A percentile compares a stretch with the other conserved stretches of the same genome.
These are phyloP conservation scores for Platyscapa corneri DNA, from an alignment of 1,140 invertebrate species.

Conservation along the genomic window DNA sequence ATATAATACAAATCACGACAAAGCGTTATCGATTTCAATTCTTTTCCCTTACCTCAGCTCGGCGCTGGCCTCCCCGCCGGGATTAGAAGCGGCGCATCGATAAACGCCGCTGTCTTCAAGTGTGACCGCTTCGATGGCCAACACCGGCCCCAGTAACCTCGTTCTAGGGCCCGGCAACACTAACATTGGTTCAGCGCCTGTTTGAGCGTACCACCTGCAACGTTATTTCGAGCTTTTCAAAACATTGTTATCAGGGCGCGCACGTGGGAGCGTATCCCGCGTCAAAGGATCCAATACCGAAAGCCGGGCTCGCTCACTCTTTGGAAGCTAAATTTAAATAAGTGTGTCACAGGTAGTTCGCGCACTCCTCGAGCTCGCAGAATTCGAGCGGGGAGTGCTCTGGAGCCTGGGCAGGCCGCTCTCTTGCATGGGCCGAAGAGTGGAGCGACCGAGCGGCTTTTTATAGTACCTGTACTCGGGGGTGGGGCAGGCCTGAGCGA, in stretches of 20 bases:
- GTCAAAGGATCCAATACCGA: background rate
- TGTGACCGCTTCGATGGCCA: slow-evolving; percentile 83
- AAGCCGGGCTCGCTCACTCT: background rate
- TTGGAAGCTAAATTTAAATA: background rate
- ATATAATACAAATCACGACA: background rate
- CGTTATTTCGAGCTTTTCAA: background rate
- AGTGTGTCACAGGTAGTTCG: background rate
- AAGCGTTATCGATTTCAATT: slow-evolving; percentile 19
- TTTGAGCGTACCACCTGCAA: slow-evolving; percentile 80
- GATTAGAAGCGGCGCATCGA: slow-evolving; percentile 81
- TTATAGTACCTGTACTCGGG: slow-evolving; percentile 81
- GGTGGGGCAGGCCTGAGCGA: slow-evolving; percentile 83
- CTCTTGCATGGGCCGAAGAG: background rate
- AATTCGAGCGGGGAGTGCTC: background rate
- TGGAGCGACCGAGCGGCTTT: background rate
- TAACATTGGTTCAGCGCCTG: slow-evolving; percentile 78
- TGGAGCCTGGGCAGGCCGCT: too few species aligned
- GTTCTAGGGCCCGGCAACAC: slow-evolving; percentile 80
- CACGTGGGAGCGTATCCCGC: background rate
- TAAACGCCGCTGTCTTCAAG: slow-evolving; percentile 82
- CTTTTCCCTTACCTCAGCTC: slow-evolving; percentile 74
- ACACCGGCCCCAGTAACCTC: slow-evolving; percentile 79
- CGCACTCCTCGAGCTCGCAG: background rate
- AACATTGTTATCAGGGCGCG: background rate
- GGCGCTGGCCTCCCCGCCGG: slow-evolving; percentile 81